phyloP scores from a whole-genome alignment of 2,113 vertebrate species.

The Pavo muticus region DNA sequence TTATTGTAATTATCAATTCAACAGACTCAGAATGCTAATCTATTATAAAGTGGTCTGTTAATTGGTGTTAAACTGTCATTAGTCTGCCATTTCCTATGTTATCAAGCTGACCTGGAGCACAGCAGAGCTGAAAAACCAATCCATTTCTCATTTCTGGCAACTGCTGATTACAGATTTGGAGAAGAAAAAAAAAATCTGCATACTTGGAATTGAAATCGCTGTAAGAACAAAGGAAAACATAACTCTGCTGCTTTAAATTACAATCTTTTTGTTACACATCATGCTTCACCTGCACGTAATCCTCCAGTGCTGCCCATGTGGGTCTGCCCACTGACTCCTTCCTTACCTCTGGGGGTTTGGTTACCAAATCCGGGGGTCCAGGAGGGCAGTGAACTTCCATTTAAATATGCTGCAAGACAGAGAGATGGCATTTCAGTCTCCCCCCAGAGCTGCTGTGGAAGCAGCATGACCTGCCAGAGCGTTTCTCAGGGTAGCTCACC shows the following conservation, averaged over 20 bases:
- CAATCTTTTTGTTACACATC: fast-evolving
- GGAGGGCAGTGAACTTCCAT: not conserved
- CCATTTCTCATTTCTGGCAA: not conserved
- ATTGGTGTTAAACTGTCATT: constrained; percentile 70
- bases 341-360: not conserved
- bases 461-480: not conserved
- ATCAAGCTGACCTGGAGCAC: constrained; percentile 37
- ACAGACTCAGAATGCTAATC: constrained; percentile 45
- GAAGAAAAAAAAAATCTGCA: not conserved
- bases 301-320: fast-evolving
- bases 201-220: not conserved
- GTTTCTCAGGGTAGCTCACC: not conserved
- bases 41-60: constrained; percentile 56
- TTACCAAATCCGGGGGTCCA: not conserved
- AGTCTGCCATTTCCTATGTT: constrained; percentile 36
- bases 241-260: not conserved
- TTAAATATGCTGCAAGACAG: not conserved
- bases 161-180: not conserved
- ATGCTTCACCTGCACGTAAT: fast-evolving
- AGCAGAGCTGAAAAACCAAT: constrained; percentile 1
- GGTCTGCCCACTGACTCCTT: not conserved
- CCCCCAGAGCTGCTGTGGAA: not conserved
- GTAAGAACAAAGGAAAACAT: not conserved
- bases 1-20: constrained; percentile 67
- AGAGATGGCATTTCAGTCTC: not conserved